Evolutionary conservation across 2,797 vertebrate species (phyloP), one percentile per base, ranked within the genome.

Genomic region (Pteropus rufus): DNA sequence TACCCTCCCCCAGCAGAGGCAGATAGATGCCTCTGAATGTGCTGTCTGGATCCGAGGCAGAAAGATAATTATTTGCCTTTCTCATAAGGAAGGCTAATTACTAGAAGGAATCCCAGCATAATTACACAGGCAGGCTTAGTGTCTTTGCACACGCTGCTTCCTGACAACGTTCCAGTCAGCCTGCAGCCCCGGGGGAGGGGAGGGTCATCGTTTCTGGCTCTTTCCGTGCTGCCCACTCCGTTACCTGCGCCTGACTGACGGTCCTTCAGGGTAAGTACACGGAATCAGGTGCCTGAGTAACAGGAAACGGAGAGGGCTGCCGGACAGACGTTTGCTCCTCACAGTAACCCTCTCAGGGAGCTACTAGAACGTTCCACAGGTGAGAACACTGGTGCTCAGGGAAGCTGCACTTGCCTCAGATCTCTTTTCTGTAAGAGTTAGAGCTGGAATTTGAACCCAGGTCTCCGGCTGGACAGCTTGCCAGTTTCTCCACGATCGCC

Each of bases 61-160:
- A 95, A 95, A 97, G 95, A 97, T 96, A 95, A 97, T 97, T 95
- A 96, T 97, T 97, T 94, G 96, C 89, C 94, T 96, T 97, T 96
- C 94, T 97, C 69, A 24, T 72, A 87, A 94, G 96, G 89, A 94
- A 96, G 95, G 97, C 95, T 97, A 97, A 96, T 97, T 92, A 95
- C 94, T 93, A 94, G 93, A 96, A 97, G 93, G 93, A 95, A 96
- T 84, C 89, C 95, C 70, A 73, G 89, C 64, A 18, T 97, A 97
- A 97, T 97, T 96, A 96, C 93, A 97, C 76, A 86, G 96, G 81
- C 84, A 92, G 75, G 75, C 82, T 94, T 49, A 5, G 54, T 44
- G 62, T 96, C 96, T 93, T 93, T 92, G 95, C 86, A 91, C 73
- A 69, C 86, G 77, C 49, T 1, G 64, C 87, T 95, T 97, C 93